Percentiles rank a stretch among this genome's conserved stretches.
These are phyloP conservation scores for Thamnaconus septentrionalis DNA, from an alignment of 2,113 vertebrate genomes.

Conservation along the genomic window DNA sequence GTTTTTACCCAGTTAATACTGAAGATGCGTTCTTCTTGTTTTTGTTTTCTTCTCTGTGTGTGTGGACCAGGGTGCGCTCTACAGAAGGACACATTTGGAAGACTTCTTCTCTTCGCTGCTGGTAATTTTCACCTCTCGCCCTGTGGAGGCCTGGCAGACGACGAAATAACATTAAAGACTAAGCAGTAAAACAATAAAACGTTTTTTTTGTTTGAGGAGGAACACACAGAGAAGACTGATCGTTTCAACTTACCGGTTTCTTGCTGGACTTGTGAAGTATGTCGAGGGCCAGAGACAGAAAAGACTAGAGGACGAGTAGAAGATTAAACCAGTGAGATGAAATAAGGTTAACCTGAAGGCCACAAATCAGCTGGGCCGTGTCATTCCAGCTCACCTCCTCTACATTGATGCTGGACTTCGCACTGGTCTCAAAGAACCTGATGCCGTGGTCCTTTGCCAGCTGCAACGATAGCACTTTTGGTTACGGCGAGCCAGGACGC, in stretches of 20 bases:
- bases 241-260: constrained; percentile 76
- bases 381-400: constrained; percentile 70
- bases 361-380: neutral
- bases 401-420: constrained; percentile 82
- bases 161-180: neutral
- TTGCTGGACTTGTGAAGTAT: constrained; percentile 85
- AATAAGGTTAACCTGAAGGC: neutral
- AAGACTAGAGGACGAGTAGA: constrained; percentile 74
- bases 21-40: constrained; percentile 14
- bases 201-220: neutral
- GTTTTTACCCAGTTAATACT: constrained; percentile 27
- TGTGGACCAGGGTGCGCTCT: constrained; percentile 18
- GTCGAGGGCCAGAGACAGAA: constrained; percentile 83
- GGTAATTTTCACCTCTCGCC: constrained; percentile 77
- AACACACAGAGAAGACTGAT: neutral
- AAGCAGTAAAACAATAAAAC: neutral
- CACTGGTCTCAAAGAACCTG: constrained; percentile 94
- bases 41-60: neutral
- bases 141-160: constrained; percentile 54
- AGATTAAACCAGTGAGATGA: neutral
- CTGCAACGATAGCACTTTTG: constrained; percentile 64
- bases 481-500: constrained; percentile 23
- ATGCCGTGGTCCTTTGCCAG: constrained; percentile 89
- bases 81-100: constrained; percentile 78
- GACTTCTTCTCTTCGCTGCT: constrained; percentile 72